Conservation (phyloP, 2,797 vertebrate genomes). For the Psittacula echo region DNA sequence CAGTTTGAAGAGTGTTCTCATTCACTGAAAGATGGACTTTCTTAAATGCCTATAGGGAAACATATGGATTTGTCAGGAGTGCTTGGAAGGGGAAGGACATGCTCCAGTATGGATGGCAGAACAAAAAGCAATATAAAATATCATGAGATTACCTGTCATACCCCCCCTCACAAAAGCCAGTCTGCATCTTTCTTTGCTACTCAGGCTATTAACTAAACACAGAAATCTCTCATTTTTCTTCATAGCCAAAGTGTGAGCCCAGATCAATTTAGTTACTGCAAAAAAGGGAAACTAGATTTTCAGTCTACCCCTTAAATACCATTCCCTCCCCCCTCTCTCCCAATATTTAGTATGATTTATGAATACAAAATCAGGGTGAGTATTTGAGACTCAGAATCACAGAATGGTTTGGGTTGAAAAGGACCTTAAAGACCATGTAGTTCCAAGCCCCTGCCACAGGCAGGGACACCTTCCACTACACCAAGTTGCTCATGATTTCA, state of each 20-base stretch:
- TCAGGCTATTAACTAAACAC: not conserved
- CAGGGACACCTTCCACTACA: not conserved
- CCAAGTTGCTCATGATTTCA: not conserved
- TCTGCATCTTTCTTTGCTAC: not conserved
- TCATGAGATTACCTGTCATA: not conserved
- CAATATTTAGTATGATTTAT: not conserved
- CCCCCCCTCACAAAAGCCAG: not conserved
- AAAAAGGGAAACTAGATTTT: not conserved
- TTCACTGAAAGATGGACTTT: not conserved
- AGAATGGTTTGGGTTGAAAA: not conserved
- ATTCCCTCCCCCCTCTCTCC: fast-evolving
- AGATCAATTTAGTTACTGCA: not conserved
- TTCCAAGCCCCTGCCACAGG: not conserved
- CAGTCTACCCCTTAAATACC: not conserved
- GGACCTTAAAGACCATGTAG: not conserved
- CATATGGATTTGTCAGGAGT: not conserved
- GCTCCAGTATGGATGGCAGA: not conserved
- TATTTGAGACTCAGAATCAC: not conserved
- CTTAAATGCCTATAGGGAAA: not conserved
- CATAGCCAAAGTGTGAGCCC: not conserved
- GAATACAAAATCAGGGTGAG: not conserved
- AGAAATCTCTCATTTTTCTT: not conserved
- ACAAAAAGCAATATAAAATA: not conserved
- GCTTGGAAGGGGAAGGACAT: not conserved
- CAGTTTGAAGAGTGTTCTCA: not conserved